Evolutionary conservation across 2,888 invertebrate species (phyloP), one percentile per base, ranked within the genome.

Genomic region (Pseudococcus longispinus): DNA sequence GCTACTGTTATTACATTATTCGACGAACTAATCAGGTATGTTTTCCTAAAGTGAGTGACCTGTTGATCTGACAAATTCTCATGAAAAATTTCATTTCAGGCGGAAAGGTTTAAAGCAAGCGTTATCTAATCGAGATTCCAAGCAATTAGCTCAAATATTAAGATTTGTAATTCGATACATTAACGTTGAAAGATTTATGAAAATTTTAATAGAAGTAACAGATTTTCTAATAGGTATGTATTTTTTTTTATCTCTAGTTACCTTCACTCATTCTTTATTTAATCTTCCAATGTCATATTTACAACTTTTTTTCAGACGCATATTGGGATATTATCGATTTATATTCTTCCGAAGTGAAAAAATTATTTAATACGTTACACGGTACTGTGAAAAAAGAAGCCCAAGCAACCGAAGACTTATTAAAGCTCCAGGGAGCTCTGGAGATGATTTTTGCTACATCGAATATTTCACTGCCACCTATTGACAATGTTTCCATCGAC

Each of bases 1-100:
- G 95, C 96, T 89, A 92, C 94, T 37, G 95, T 96, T 1, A 94
- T 96, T 46, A 93, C 95, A 84, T 92, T 98, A 8, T 92, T 98
- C 89, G 95, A 96, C 90, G 98, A 98, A 91, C 91, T 98, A 88
- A 94, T 95, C n/a, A 93, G 91, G 90, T 90, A 6, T n/a, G 15
- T 51, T n/a, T 51, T 29, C 6, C 29, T 42, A 5, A 77, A 20
- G 6, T 4, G 6, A 37, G 9, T 37, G 4, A 8, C 20, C 20
- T n/a, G 29, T 26, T 70, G 15, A 9, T 37, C 32, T 37, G 11
- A 37, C 9, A 32, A 5, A 5, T 37, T 37, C 37, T 37, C 37
- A 37, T n/a, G 18, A 55, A 55, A n/a, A 55, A n/a, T 9, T 26
- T 3, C 86, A 26, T 46, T 84, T 55, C 88, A 90, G 96, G 89